phyloP scores from a whole-genome alignment of 2,888 invertebrate genomes.

The Artemia sinica region DNA sequence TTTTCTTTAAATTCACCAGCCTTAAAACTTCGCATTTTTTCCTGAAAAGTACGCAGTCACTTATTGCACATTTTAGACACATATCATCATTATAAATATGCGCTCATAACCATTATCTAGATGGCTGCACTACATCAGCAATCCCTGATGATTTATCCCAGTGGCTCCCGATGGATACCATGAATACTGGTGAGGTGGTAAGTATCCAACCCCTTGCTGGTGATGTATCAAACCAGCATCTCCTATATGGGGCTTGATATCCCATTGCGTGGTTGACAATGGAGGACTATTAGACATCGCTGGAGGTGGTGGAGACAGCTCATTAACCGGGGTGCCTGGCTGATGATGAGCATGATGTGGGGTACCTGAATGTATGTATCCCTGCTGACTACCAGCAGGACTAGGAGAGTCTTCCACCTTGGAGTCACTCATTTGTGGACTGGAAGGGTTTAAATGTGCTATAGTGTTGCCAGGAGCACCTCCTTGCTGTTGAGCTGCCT shows the following conservation, averaged over 20 bases:
- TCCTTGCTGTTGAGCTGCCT: constrained; percentile 66
- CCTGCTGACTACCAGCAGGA: constrained; percentile 24
- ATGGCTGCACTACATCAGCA: constrained; percentile 27
- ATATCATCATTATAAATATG: too few relatives aligned
- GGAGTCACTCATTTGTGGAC: constrained; percentile 27
- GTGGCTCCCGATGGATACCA: constrained; percentile 14
- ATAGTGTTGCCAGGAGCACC: constrained; percentile 38
- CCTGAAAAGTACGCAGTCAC: too few relatives aligned
- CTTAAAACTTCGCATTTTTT: too few relatives aligned
- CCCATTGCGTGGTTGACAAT: constrained; percentile 30
- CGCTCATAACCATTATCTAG: too few relatives aligned
- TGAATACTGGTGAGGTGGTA: not conserved
- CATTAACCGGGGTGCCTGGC: constrained; percentile 46
- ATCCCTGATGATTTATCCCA: constrained; percentile 1
- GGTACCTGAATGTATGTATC: constrained; percentile 9
- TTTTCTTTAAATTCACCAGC: too few relatives aligned
- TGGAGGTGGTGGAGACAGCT: constrained; percentile 40
- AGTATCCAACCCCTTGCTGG: constrained; percentile 5
- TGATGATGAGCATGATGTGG: constrained; percentile 18
- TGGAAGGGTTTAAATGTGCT: constrained; percentile 30
- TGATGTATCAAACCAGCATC: constrained; percentile 16
- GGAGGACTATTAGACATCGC: constrained; percentile 32
- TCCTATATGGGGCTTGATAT: constrained; percentile 30
- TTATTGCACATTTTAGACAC: too few relatives aligned
- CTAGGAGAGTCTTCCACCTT: constrained; percentile 20